Evolutionary conservation across 2,888 invertebrate species (phyloP).

Genomic region (Apeira syringaria): DNA sequence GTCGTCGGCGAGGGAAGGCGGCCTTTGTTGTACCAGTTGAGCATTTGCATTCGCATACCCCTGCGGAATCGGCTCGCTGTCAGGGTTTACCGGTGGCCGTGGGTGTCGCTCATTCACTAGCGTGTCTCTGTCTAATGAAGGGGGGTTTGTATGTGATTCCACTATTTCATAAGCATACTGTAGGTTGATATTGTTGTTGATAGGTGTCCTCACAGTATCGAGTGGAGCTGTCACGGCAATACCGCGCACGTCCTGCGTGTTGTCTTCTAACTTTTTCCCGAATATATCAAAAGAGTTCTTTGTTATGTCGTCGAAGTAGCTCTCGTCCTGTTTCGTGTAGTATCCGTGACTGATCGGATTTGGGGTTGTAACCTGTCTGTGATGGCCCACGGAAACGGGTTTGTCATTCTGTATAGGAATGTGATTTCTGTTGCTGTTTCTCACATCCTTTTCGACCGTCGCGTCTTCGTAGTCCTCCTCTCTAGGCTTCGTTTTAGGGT

Average conservation of each 20-base stretch:
- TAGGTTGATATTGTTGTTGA: slow-evolving; percentile 79
- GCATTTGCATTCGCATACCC: slow-evolving; percentile 47
- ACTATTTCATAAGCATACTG: slow-evolving; percentile 79
- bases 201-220: slow-evolving; percentile 72
- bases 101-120: slow-evolving; percentile 88
- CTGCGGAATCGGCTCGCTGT: slow-evolving; percentile 82
- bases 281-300: slow-evolving; percentile 90
- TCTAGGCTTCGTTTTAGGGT: slow-evolving; percentile 71
- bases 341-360: slow-evolving; percentile 84
- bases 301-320: slow-evolving; percentile 88
- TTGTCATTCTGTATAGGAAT: slow-evolving; percentile 64
- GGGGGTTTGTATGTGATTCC: slow-evolving; percentile 61
- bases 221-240: slow-evolving; percentile 73
- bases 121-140: slow-evolving; percentile 86
- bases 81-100: slow-evolving; percentile 86
- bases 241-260: slow-evolving; percentile 72
- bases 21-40: slow-evolving; percentile 59
- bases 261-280: slow-evolving; percentile 86
- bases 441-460: slow-evolving; percentile 49
- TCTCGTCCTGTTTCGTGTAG: slow-evolving; percentile 87
- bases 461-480: slow-evolving; percentile 75
- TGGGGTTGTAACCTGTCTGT: slow-evolving; percentile 75
- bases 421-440: slow-evolving; percentile 60
- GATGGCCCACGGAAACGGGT: slow-evolving; percentile 49
- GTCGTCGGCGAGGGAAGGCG: slow-evolving; percentile 84